phyloP scores from a whole-genome alignment of 2,888 invertebrate species.

The Anoplius nigerrimus region DNA sequence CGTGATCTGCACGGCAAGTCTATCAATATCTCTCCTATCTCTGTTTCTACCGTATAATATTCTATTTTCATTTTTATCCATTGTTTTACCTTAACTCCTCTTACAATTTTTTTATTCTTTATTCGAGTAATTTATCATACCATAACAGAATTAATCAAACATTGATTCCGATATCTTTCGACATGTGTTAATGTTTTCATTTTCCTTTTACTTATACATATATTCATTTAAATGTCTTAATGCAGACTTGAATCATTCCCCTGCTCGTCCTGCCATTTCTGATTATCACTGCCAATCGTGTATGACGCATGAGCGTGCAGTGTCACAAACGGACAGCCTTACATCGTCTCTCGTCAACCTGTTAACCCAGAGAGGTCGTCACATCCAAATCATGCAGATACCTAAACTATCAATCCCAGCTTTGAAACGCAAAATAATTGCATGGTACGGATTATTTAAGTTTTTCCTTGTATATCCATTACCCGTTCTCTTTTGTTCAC shows the following conservation, averaged over 20 bases:
- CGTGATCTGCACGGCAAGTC: conserved; percentile 40
- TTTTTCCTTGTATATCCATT: no score
- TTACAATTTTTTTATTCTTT: no score
- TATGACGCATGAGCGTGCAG: conserved; percentile 27
- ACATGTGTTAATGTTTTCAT: no score
- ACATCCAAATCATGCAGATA: background rate
- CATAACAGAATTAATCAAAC: no score
- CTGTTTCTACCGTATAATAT: background rate
- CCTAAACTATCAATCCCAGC: no score
- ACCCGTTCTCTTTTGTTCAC: no score
- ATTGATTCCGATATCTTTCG: no score
- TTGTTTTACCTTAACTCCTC: no score
- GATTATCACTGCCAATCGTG: background rate
- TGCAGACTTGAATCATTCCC: conserved; percentile 64
- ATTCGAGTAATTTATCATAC: no score
- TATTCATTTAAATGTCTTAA: conserved; percentile 62
- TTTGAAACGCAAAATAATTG: no score
- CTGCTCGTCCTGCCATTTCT: conserved; percentile 14
- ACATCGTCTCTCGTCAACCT: conserved; percentile 23
- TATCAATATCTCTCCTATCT: conserved; percentile 27
- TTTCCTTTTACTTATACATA: conserved; percentile 5
- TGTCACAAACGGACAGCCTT: background rate
- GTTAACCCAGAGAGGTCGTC: conserved; percentile 49
- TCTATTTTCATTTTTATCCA: no score
- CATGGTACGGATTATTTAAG: no score